Evolutionary conservation across 2,113 vertebrate genomes (phyloP), one percentile per base, ranked within the genome.

Genomic region (Melanostigma gelatinosum): DNA sequence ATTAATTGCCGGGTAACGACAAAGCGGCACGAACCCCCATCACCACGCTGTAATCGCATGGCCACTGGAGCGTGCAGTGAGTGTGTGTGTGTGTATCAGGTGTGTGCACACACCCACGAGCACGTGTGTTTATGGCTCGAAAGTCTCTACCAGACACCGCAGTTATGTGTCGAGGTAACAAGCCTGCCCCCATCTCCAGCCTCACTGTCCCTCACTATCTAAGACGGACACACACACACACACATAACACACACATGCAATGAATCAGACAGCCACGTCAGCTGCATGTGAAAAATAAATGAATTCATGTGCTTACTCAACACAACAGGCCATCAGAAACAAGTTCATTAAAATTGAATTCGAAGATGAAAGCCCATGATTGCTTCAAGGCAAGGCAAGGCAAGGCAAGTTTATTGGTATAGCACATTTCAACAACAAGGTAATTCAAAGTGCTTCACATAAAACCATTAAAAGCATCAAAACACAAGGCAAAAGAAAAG

Each of bases 1-100:
- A 82, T 84, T 89, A 77, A 92, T 91, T 91, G 85, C 73, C 64
- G 62, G 74, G 88, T 93, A 89, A 84, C 87, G 88, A 91, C 85
- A 84, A 55, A 75, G 84, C 16, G 34, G 65, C 77, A 76, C 79
- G 70, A 79, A 67, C 67, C 77, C 77, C 79, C 58, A 15, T 93
- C 87, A 89, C 76, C 87, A 72, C 61, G 13, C 18, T 85, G 79
- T 87, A 88, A 92, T 93, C 40, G 22, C 46, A 70, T 52, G 80
- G 70, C 72, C 86, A 80, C 84, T 84, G 84, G 61, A 83, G 84
- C 86, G 50, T 85, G 75, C 5, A 15, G 62, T 52, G 69, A 76
- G 72, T 79, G 78, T 82, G 66, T 69, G 57, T 78, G 65, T 72
- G 54, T 58, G 57, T 71, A 24, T 83, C 64, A 77, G 64, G 69